Percentiles rank a stretch among this genome's conserved stretches.
Conservation (phyloP, 35 echinoderm and acorn worm genomes). For the Diadema setosum region DNA sequence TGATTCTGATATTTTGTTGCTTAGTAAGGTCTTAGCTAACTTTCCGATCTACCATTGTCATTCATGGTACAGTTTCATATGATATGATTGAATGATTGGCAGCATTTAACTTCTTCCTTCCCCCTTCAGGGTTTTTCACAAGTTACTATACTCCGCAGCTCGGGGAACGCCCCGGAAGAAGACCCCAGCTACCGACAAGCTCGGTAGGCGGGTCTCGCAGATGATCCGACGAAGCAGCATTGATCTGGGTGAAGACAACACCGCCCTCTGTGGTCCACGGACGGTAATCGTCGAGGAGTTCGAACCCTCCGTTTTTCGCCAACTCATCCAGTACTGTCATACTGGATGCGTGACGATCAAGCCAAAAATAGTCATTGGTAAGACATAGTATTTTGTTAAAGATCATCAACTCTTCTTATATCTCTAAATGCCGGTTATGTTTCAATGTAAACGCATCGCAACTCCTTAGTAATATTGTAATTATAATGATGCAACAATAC, state of each 20-base stretch:
- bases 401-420: no score
- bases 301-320: constrained; percentile 80
- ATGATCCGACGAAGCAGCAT: constrained; percentile 62
- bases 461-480: background rate
- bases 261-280: constrained; percentile 58
- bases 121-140: constrained; percentile 88
- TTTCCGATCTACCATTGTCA: no score
- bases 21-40: no score
- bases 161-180: constrained; percentile 14
- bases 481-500: no score
- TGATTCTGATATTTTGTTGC: no score
- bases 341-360: constrained; percentile 92
- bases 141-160: constrained; percentile 76
- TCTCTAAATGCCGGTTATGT: no score
- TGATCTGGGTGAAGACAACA: constrained; percentile 26
- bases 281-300: constrained; percentile 87
- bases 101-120: no score
- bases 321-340: constrained; percentile 93
- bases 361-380: constrained; percentile 81
- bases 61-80: no score
- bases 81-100: no score
- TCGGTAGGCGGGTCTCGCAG: constrained; percentile 30
- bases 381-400: constrained; percentile 17
- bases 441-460: no score
- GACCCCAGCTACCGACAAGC: background rate